Evolutionary conservation across 2,888 invertebrate genomes (phyloP).

Genomic region (Campoplex nolae): DNA sequence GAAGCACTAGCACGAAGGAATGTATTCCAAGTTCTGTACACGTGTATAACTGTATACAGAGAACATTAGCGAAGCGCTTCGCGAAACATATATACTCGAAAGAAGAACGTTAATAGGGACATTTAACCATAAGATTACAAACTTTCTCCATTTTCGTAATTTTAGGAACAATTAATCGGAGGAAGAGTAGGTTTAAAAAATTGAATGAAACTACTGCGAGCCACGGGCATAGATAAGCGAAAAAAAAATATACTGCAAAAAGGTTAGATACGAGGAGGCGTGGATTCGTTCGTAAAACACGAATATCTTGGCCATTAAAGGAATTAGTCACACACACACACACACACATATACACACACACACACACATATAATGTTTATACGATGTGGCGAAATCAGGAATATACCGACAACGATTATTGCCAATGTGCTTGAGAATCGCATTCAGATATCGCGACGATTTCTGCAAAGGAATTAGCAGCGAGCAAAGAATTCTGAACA

Average conservation of each 20-base stretch:
- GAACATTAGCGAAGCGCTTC: slow-evolving; percentile 30
- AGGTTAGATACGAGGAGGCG: slow-evolving; percentile 12
- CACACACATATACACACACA: background rate
- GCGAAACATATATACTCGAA: slow-evolving; percentile 10
- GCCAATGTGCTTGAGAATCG: background rate
- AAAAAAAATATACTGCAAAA: slow-evolving; percentile 7
- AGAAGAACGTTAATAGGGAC: slow-evolving; percentile 51
- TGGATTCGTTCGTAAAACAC: slow-evolving; percentile 31
- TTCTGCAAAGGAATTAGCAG: background rate
- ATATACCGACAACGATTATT: slow-evolving; percentile 22
- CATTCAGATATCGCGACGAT: slow-evolving; percentile 28
- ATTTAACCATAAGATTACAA: slow-evolving; percentile 42
- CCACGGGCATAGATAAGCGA: slow-evolving; percentile 1
- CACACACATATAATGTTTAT: background rate
- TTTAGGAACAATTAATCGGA: slow-evolving; percentile 7
- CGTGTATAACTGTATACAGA: slow-evolving; percentile 2
- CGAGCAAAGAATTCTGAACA: slow-evolving; percentile 1
- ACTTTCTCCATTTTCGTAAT: slow-evolving; percentile 30
- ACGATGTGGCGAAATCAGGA: background rate
- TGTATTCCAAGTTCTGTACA: slow-evolving; percentile 20
- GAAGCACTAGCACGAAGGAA: slow-evolving; percentile 39
- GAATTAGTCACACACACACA: slow-evolving; percentile 21
- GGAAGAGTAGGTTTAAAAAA: background rate
- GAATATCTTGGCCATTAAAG: slow-evolving; percentile 10
- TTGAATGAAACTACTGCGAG: background rate